A percentile compares a stretch with the other conserved stretches of the same genome.
Evolutionary conservation across 2,888 invertebrate genomes (phyloP).

Genomic region (Suillia variegata): DNA sequence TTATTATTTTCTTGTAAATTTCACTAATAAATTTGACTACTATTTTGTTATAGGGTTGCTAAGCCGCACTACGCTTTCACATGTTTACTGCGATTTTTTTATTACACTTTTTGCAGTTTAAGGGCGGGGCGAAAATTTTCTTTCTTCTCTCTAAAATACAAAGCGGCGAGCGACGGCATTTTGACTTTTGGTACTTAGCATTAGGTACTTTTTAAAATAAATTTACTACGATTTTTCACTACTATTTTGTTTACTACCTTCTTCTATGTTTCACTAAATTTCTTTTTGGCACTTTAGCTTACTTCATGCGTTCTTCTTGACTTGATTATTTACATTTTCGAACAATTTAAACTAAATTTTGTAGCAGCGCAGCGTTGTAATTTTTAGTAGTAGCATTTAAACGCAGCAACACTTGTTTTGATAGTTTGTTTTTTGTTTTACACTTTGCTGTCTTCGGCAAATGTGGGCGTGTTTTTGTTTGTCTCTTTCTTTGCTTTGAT

Average conservation of each 20-base stretch:
- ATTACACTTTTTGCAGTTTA: background rate
- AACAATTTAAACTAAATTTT: too few species aligned
- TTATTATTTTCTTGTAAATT: slow-evolving; percentile 11
- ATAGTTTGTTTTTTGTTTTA: too few species aligned
- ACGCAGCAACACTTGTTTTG: slow-evolving; percentile 5
- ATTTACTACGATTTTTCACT: background rate
- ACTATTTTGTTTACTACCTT: background rate
- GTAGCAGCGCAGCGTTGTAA: slow-evolving; percentile 5
- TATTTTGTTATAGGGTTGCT: background rate
- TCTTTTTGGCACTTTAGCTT: background rate
- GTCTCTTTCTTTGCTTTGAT: slow-evolving; percentile 15
- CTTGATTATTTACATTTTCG: too few species aligned
- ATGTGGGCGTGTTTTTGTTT: background rate
- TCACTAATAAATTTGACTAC: slow-evolving; percentile 7
- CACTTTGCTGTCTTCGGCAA: background rate
- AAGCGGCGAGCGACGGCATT: background rate
- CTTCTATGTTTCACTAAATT: background rate
- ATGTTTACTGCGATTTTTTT: slow-evolving; percentile 2
- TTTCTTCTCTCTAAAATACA: slow-evolving; percentile 6
- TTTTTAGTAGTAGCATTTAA: slow-evolving; percentile 15
- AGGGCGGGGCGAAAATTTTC: slow-evolving; percentile 6
- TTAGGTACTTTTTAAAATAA: background rate
- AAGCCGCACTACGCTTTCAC: slow-evolving; percentile 4
- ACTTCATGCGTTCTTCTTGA: background rate
- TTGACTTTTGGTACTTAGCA: background rate